Base-by-base conservation (phyloP, 2,113 vertebrate genomes). In the Gadus chalcogrammus region DNA sequence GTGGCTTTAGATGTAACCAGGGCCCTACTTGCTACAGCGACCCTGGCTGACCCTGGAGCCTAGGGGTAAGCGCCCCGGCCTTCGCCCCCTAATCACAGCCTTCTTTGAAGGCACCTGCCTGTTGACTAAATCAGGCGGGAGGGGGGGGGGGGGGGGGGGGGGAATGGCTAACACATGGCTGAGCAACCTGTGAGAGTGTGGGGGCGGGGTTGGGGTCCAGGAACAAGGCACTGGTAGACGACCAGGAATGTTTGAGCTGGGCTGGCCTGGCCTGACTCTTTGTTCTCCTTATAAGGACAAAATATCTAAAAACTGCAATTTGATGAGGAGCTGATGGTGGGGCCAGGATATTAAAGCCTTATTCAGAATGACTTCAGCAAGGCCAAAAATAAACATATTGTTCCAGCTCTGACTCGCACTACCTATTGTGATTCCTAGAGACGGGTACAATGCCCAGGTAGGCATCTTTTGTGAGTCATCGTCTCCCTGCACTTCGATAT, bases 151-250 rank as follows among this genome's bases (percentile, higher is more conserved):
- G 20, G 42, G 15, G 67, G 86, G 87, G 77, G 53, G 15, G 67
- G 85, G 87, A 88, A 91, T 85, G 82, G 78, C 72, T 88, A 90
- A 87, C 87, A 88, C 81, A 88, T 89, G 85, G 76, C 72, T 83
- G 84, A 82, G 80, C 64, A 76, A 88, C 79, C 79, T 84, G 69
- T 68, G 73, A 31, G 58, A 12, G 18, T 61, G 71, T 11, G 11
- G 2, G 61, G 31, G 22, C 5, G 38, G 62, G 53, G 60, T 55
- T 53, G 42, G 64, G 38, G 20, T 75, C 61, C 61, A 31, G 78
- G 78, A 62, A 72, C 24, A 79, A 78, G 88, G 83, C 74, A 68
- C 77, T 88, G 83, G 78, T 81, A 70, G 75, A 12, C 20, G 66
- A 85, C 85, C 82, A 85, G 80, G 85, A 89, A 88, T 88, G 85